phyloP scores from a whole-genome alignment of 2,888 invertebrate genomes.

The Drosophila nigritarsus region DNA sequence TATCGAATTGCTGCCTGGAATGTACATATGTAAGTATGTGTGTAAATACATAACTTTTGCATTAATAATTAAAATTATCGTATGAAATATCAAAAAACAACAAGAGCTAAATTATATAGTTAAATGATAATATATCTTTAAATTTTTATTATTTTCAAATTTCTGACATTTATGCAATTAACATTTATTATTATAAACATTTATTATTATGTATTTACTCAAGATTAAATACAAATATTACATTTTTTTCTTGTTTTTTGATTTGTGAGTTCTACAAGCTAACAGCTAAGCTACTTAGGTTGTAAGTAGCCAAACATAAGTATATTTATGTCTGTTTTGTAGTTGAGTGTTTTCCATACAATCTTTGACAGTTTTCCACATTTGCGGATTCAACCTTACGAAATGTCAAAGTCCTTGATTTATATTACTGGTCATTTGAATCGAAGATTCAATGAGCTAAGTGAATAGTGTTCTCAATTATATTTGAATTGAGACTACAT shows the following conservation, averaged over 20 bases:
- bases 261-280: neutral
- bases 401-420: neutral
- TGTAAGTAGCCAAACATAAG: neutral
- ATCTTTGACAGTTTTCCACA: neutral
- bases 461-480: conserved; percentile 3
- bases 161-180: neutral
- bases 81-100: neutral
- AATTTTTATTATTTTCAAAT: neutral
- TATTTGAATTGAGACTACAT: conserved; percentile 13
- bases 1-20: neutral
- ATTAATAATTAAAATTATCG: neutral
- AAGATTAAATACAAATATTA: neutral
- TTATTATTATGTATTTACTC: neutral
- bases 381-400: neutral
- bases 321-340: neutral
- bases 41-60: neutral
- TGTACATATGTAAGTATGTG: neutral
- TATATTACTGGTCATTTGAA: neutral
- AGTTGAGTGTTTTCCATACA: neutral
- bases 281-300: neutral
- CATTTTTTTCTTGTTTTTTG: neutral
- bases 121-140: neutral
- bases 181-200: neutral
- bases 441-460: neutral
- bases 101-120: neutral